These are phyloP conservation scores for Tenthredo mesomela DNA, from an alignment of 2,888 invertebrate species.

Conservation along the genomic window DNA sequence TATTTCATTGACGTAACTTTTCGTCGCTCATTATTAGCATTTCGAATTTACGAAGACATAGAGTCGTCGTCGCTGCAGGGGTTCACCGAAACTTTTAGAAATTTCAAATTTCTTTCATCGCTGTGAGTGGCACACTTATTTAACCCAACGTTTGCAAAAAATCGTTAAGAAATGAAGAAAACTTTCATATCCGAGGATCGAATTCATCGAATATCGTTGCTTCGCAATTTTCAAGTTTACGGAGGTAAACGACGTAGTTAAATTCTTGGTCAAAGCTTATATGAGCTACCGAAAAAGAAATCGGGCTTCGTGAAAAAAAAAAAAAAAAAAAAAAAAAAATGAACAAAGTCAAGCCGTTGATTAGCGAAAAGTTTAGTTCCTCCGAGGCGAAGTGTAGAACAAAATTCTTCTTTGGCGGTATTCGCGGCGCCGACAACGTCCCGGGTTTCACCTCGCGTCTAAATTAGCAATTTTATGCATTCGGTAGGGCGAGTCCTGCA, in stretches of 20 bases:
- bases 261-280: not conserved
- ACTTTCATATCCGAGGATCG: no score
- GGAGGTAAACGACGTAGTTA: not conserved
- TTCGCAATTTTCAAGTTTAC: not conserved
- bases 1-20: no score
- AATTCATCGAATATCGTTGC: no score
- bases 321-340: not conserved
- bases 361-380: conserved; percentile 32
- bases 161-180: not conserved
- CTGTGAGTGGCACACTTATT: no score
- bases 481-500: conserved; percentile 8
- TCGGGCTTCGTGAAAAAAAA: not conserved
- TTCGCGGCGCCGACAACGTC: conserved; percentile 5
- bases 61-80: no score
- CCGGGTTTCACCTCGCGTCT: conserved; percentile 50
- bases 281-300: not conserved
- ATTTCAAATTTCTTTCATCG: no score
- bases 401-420: conserved; percentile 45
- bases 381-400: not conserved
- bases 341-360: conserved; percentile 16
- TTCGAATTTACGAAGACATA: no score
- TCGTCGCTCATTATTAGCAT: no score
- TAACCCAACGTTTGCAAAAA: no score
- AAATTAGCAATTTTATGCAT: conserved; percentile 53
- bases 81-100: no score